Percentiles rank a stretch among this genome's conserved stretches.
Conservation (phyloP, 2,888 invertebrate species). For the Ethmia dodecea region DNA sequence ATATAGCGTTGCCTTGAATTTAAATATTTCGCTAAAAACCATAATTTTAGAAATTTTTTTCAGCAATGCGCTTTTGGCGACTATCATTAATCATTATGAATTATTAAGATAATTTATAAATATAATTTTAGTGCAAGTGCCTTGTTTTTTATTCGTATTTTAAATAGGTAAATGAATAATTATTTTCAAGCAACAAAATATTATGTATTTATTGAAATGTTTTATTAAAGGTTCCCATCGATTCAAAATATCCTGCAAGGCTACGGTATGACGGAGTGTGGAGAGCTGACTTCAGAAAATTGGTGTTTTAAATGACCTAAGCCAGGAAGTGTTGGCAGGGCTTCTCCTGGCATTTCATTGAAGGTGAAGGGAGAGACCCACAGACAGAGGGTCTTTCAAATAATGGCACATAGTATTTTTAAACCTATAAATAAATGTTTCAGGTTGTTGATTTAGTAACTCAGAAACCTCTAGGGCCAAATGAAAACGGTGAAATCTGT, state of each 20-base stretch:
- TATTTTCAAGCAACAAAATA: no score
- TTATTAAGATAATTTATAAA: no score
- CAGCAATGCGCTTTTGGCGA: no score
- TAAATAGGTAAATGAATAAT: no score
- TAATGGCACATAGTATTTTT: background rate
- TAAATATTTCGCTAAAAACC: no score
- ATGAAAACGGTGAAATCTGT: constrained; percentile 46
- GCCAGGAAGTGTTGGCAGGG: constrained; percentile 47
- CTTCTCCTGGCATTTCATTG: constrained; percentile 37
- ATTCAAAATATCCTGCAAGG: constrained; percentile 53
- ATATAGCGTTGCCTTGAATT: no score
- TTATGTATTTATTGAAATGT: no score
- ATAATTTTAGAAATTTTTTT: no score
- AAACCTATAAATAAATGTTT: constrained; percentile 7
- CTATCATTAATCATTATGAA: no score
- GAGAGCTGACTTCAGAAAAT: constrained; percentile 43
- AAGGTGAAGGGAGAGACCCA: constrained; percentile 31
- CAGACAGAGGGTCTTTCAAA: background rate
- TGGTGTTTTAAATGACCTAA: constrained; percentile 26
- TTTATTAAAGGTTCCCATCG: no score
- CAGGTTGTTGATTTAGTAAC: constrained; percentile 56
- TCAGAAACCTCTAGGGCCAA: constrained; percentile 35
- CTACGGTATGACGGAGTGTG: constrained; percentile 60
- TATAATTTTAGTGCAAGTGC: no score
- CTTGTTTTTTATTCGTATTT: no score